Percentiles rank a stretch among this genome's conserved stretches.
phyloP scores from a whole-genome alignment of 1,140 invertebrate genomes.

The Apis florea region DNA sequence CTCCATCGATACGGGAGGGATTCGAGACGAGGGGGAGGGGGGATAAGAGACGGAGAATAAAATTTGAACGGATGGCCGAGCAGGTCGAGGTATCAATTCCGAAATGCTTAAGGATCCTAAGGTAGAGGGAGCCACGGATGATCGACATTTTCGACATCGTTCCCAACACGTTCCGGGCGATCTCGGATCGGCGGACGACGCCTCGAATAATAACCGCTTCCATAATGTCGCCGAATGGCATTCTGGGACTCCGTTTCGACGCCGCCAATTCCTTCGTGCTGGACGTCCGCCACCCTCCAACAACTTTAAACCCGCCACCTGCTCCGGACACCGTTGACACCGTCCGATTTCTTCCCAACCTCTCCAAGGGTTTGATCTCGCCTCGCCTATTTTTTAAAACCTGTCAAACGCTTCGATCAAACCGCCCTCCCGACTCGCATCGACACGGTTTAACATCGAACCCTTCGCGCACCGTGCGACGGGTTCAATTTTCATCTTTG shows the following conservation, averaged over 20 bases:
- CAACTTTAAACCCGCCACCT: slow-evolving; percentile 42
- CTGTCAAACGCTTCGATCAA: no score
- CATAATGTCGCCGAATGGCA: slow-evolving; percentile 52
- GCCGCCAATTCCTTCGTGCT: not conserved
- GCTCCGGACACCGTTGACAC: slow-evolving; percentile 29
- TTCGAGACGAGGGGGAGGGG: not conserved
- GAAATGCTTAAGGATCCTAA: not conserved
- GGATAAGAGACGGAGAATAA: not conserved
- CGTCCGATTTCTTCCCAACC: not conserved
- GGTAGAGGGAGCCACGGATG: slow-evolving; percentile 9
- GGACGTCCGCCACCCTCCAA: not conserved
- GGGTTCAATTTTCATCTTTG: no score
- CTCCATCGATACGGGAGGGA: no score
- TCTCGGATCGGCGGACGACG: slow-evolving; percentile 51
- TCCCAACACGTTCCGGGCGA: slow-evolving; percentile 58
- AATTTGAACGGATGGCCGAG: not conserved
- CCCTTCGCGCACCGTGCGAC: no score
- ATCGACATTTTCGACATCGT: slow-evolving; percentile 62
- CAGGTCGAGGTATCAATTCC: slow-evolving; percentile 2
- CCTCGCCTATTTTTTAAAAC: no score
- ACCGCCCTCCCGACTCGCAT: no score
- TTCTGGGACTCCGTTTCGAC: slow-evolving; percentile 45
- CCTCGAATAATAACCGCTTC: slow-evolving; percentile 58
- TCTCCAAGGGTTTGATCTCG: not conserved
- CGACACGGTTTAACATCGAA: no score